Evolutionary conservation across 2,888 invertebrate species (phyloP), one percentile per base, ranked within the genome.

Genomic region (Melipona bicolor): DNA sequence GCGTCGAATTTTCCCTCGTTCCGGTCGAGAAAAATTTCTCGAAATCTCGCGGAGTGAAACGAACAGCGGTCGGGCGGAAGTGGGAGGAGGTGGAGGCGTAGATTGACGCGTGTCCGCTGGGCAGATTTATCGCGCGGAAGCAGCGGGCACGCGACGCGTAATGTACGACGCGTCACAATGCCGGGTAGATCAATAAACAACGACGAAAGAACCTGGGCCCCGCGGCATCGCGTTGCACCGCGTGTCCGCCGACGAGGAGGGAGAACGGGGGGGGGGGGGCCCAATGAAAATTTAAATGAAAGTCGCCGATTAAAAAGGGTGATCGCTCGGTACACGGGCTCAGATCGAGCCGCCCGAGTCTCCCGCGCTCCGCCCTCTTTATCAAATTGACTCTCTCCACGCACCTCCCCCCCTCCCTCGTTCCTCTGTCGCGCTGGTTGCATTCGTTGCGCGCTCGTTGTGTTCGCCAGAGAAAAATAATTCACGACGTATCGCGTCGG

Each of bases 171-270:
- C 69, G 69, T 62, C 49, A 49, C 17, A 49, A 56, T 71, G 43
- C 61, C 17, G 13, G 27, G 65, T 43, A 43, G 71, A 82, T 82
- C 82, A 67, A 82, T 82, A 82, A 67, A 79, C 74, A 70, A 59
- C 50, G 50, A 19, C 59, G 74, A 27, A 50, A 15, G 3, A 21
- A n/a, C n/a, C 17, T 27, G 61, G 43, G n/a, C 61, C 27, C 21
- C 27, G 50, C 61, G 49, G 17, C 71, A 49, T 19, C 27, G 59
- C 21, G 27, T 4, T 27, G 62, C 19, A 32, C 61, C 52, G 61
- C 67, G 43, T 75, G 62, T 68, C 36, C 62, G 75, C 71, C 72
- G 32, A 32, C 32, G 32, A 32, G 0, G 4, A 0, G 32, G 32
- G 27, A 27, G 27, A 5, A 36, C 0, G 43, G 11, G 9, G 72